phyloP scores from a whole-genome alignment of 2,113 vertebrate genomes.

The Pluvianellus socialis region DNA sequence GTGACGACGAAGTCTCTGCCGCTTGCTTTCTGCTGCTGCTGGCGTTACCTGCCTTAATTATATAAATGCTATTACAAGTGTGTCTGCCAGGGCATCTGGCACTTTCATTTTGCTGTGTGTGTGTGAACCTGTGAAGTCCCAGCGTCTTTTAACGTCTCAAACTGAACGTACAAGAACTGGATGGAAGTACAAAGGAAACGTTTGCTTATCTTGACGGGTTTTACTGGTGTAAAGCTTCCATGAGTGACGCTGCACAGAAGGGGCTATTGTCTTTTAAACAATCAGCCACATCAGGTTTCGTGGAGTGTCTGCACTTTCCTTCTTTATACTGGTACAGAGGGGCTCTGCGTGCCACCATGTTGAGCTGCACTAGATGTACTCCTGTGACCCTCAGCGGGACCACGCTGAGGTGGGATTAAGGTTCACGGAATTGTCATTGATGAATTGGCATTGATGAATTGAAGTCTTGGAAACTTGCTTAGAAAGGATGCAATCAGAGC shows the following conservation, averaged over 20 bases:
- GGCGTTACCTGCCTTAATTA: neutral
- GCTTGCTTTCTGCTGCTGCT: neutral
- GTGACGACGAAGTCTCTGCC: neutral
- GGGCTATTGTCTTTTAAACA: neutral
- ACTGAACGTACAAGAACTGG: fast-evolving
- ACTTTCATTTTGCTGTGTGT: neutral
- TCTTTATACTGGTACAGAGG: neutral
- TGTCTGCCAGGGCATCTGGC: neutral
- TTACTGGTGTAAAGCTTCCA: neutral
- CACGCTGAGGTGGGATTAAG: neutral
- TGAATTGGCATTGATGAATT: neutral
- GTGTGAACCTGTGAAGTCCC: neutral
- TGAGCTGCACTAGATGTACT: neutral
- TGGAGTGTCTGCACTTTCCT: neutral
- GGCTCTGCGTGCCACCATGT: neutral
- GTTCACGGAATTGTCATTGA: neutral
- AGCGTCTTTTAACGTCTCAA: neutral
- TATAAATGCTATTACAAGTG: neutral
- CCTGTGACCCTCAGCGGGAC: neutral
- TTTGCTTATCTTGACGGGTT: neutral
- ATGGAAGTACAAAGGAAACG: neutral
- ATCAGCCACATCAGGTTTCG: neutral
- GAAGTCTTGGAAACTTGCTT: neutral
- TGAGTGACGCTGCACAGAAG: neutral
- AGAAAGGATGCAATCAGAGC: neutral